These are phyloP conservation scores for Conchocele bisecta DNA, from an alignment of 2,888 invertebrate genomes.

Conservation along the genomic window DNA sequence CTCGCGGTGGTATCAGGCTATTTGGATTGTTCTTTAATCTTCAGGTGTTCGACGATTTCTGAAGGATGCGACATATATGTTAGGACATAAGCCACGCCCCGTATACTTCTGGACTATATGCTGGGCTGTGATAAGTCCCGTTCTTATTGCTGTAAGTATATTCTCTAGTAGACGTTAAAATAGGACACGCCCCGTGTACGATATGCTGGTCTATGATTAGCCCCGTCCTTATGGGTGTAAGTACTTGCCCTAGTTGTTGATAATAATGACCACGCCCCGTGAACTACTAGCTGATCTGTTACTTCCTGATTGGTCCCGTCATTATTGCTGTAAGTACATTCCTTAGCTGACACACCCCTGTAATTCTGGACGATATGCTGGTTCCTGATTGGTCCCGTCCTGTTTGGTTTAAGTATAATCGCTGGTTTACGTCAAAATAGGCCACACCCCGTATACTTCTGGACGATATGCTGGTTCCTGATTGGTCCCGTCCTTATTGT, in stretches of 20 bases:
- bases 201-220: too few species aligned
- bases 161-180: too few species aligned
- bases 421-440: too few species aligned
- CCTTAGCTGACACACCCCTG: too few species aligned
- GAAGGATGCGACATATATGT: constrained; percentile 72
- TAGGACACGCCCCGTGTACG: too few species aligned
- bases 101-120: constrained; percentile 87
- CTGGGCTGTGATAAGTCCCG: constrained; percentile 89
- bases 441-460: constrained; percentile 83
- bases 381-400: too few species aligned
- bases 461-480: constrained; percentile 89
- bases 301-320: constrained; percentile 89
- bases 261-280: constrained; percentile 66
- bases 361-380: too few species aligned
- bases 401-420: too few species aligned
- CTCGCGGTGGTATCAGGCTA: too few species aligned
- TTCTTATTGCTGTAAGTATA: constrained; percentile 86
- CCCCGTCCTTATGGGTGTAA: too few species aligned
- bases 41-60: constrained; percentile 68
- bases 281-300: constrained; percentile 88
- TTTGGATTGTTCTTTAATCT: too few species aligned
- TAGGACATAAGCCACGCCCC: constrained; percentile 66
- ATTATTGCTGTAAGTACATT: constrained; percentile 86
- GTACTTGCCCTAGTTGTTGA: too few species aligned
- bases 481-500: constrained; percentile 88